Evolutionary conservation across 2,113 vertebrate genomes (phyloP), one percentile per base, ranked within the genome.

Genomic region (Corvus moneduloides): DNA sequence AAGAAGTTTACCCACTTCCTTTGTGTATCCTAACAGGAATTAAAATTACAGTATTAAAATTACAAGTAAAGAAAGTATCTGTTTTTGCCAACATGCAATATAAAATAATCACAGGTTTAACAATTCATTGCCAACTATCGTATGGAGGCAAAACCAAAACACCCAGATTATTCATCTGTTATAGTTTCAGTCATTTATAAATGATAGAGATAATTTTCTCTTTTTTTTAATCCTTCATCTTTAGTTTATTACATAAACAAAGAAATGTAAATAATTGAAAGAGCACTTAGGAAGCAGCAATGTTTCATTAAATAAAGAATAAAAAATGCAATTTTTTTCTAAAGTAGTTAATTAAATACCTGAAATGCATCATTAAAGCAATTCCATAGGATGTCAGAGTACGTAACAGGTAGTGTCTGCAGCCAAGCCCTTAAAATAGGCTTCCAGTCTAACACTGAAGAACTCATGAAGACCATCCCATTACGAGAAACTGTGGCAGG

Each of bases 381-480:
- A 90, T 46, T 91, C 86, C 97, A 98, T 15, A 99, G 97, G 55
- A 97, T 54, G 5, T 94, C 89, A n/a, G 97, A 98, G 68, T 98
- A 98, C 11, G 59, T 51, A 28, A 75, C 30, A 20, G 98, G 98
- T 9, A 98, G 90, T 1, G 94, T 98, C 79, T 96, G 97, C 48
- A 99, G 81, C 92, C 96, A 96, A 94, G 99, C 99, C 98, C 98
- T 99, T 89, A 99, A 98, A 95, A 99, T 98, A 16, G 99, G 99
- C 66, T 98, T 99, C 99, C 99, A 99, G 35, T 94, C 98, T 30
- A 99, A 98, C 73, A 99, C 96, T 0, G 99, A 99, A 30, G 99
- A 99, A 94, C 99, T 99, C 99, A 99, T 99, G 96, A 99, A 99
- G 87, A 99, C 98, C 99, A 99, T 99, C 46, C 99, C 99, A 39